phyloP scores from a whole-genome alignment of 2,888 invertebrate species.

The Limenitis camilla region DNA sequence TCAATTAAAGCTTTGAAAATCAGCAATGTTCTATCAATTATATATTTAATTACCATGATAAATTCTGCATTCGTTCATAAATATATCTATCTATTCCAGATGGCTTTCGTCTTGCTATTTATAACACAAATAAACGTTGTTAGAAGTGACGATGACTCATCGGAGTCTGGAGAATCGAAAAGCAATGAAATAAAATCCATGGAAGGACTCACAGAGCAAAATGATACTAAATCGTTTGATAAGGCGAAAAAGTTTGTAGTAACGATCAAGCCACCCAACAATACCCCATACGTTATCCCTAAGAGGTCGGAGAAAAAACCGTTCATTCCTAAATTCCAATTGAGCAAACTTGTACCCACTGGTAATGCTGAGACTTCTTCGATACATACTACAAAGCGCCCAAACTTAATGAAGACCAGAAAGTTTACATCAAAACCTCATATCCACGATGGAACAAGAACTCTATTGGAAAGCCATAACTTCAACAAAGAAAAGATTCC shows the following conservation, averaged over 20 bases:
- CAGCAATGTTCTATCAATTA: too few species aligned
- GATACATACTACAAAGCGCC: neutral
- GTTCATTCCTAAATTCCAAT: neutral
- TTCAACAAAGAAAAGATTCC: neutral
- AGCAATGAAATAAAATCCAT: neutral
- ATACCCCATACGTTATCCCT: neutral
- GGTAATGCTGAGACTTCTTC: neutral
- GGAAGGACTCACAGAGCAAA: neutral
- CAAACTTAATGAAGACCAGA: neutral
- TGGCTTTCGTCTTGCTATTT: neutral
- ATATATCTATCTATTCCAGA: constrained; percentile 7
- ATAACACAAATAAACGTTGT: neutral
- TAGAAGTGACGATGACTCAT: neutral
- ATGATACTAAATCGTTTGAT: neutral
- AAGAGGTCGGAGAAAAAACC: neutral
- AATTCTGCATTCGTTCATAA: neutral
- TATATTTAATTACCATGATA: too few species aligned
- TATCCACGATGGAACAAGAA: neutral
- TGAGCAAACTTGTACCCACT: neutral
- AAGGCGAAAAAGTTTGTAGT: constrained; percentile 1
- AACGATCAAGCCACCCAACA: neutral
- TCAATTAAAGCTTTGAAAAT: neutral
- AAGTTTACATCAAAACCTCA: neutral
- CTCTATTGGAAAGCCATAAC: neutral
- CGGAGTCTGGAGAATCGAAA: neutral